These are phyloP conservation scores for Passer domesticus DNA, from an alignment of 2,113 vertebrate species.

Conservation along the genomic window DNA sequence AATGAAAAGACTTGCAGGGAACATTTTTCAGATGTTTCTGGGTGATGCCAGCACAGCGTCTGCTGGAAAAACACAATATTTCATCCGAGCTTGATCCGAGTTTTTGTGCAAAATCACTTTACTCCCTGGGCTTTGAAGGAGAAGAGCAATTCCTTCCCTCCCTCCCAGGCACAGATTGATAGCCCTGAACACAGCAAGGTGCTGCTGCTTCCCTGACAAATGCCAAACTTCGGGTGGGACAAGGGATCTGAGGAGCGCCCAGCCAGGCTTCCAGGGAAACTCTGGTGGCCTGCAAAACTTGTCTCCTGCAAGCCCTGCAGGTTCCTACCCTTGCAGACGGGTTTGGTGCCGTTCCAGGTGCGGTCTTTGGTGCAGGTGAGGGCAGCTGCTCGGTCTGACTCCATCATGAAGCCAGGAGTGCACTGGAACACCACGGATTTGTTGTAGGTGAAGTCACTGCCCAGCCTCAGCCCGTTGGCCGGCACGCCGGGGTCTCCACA, in stretches of 20 bases:
- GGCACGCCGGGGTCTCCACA: constrained; percentile 94
- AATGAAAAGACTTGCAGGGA: background rate
- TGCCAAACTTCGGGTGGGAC: accelerated
- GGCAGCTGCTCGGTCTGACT: constrained; percentile 84
- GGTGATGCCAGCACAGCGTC: background rate
- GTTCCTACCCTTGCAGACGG: constrained; percentile 86
- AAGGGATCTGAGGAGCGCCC: accelerated
- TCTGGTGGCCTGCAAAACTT: accelerated
- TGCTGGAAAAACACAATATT: background rate
- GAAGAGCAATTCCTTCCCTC: background rate
- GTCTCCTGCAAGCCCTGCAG: accelerated
- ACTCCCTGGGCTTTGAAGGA: background rate
- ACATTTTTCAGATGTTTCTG: background rate
- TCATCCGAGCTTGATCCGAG: background rate
- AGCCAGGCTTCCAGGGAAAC: background rate
- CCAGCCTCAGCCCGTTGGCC: constrained; percentile 88
- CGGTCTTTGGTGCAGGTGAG: constrained; percentile 94
- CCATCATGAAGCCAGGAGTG: constrained; percentile 89
- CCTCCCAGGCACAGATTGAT: background rate
- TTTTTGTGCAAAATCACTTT: background rate
- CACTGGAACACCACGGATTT: constrained; percentile 87
- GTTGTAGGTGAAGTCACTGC: constrained; percentile 89
- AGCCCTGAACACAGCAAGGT: background rate
- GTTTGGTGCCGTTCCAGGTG: constrained; percentile 94
- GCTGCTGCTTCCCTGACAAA: background rate